These are phyloP conservation scores for Babylonia areolata DNA, from an alignment of 1,140 invertebrate species.

Conservation along the genomic window DNA sequence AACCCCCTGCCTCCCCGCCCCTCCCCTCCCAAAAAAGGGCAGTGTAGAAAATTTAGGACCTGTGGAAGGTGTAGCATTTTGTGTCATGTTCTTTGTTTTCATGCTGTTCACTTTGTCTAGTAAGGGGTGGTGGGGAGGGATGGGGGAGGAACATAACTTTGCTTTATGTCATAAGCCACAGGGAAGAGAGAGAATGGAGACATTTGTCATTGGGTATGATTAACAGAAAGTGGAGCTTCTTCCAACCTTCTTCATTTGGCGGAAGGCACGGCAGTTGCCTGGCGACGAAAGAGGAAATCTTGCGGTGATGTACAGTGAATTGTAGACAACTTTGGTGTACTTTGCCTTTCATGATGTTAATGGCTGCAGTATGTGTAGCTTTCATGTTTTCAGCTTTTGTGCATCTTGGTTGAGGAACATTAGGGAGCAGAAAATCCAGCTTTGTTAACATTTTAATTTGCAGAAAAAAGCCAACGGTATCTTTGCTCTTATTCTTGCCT, in stretches of 20 bases:
- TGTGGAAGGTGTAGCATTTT: too few relatives aligned
- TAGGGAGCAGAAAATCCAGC: not conserved
- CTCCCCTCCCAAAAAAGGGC: too few relatives aligned
- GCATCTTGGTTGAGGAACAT: slow-evolving; percentile 1
- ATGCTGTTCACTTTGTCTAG: too few relatives aligned
- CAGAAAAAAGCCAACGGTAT: too few relatives aligned
- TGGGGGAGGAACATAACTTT: slow-evolving; percentile 24
- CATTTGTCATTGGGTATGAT: slow-evolving; percentile 25
- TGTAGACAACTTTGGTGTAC: slow-evolving; percentile 20
- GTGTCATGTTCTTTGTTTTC: too few relatives aligned
- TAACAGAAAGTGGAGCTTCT: slow-evolving; percentile 15
- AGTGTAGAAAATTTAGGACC: too few relatives aligned
- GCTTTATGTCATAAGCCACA: slow-evolving; percentile 35
- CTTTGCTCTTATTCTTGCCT: too few relatives aligned
- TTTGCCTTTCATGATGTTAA: not conserved
- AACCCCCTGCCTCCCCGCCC: too few relatives aligned
- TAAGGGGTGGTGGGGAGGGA: slow-evolving; percentile 4
- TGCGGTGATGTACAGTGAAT: slow-evolving; percentile 34
- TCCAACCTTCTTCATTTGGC: not conserved
- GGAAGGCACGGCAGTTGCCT: not conserved
- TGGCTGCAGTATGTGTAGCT: not conserved
- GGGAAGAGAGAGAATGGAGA: slow-evolving; percentile 29
- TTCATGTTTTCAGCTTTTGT: not conserved
- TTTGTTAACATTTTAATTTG: too few relatives aligned
- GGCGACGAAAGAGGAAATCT: not conserved